phyloP scores from a whole-genome alignment of 2,113 vertebrate species.

The Oreochromis aureus region DNA sequence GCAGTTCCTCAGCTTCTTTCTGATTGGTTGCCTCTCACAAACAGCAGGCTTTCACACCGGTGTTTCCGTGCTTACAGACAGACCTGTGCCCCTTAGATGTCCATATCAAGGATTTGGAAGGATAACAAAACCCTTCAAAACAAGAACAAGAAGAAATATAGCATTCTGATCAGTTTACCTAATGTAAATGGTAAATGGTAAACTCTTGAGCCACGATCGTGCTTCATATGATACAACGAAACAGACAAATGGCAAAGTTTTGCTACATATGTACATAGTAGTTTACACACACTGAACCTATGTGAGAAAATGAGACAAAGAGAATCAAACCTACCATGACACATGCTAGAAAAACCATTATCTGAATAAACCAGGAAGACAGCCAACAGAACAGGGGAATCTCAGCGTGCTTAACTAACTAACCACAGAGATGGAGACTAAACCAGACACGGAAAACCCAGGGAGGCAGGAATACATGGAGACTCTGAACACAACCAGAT shows the following conservation, averaged over 20 bases:
- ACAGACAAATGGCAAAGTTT: neutral
- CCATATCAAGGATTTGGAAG: neutral
- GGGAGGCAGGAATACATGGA: neutral
- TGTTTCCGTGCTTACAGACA: neutral
- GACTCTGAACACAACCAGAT: neutral
- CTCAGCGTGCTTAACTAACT: neutral
- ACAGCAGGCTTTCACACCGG: neutral
- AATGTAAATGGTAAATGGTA: neutral
- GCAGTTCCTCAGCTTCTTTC: neutral
- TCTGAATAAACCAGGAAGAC: neutral
- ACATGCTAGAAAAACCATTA: neutral
- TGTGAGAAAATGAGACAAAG: neutral
- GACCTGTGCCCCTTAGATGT: neutral
- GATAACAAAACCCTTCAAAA: neutral
- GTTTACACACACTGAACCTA: neutral
- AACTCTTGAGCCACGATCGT: too few species aligned
- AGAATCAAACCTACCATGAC: neutral
- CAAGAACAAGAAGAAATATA: neutral
- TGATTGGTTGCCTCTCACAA: neutral
- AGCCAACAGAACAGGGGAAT: neutral
- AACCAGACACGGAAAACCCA: neutral
- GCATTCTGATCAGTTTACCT: fast-evolving
- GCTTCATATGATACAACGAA: neutral
- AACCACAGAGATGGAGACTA: neutral
- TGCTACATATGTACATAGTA: neutral